Conservation (phyloP, 1,140 invertebrate genomes). For the Eueides isabella region DNA sequence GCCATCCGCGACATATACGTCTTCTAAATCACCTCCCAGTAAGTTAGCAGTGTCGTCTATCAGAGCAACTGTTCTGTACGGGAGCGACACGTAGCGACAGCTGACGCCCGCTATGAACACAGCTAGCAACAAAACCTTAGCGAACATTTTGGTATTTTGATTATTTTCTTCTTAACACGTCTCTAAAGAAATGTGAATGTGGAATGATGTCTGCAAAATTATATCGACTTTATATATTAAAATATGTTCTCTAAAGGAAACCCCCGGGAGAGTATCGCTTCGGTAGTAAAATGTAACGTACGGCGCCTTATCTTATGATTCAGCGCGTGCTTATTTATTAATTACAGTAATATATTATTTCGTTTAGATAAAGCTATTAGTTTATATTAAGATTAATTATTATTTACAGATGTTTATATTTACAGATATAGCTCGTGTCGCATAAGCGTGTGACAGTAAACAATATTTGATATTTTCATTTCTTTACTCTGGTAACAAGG, state of each 20-base stretch:
- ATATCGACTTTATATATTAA: conserved; percentile 7
- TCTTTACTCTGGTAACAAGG: too few relatives aligned
- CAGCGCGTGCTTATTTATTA: background rate
- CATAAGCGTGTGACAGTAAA: too few relatives aligned
- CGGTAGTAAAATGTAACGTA: background rate
- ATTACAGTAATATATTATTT: background rate
- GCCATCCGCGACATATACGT: too few relatives aligned
- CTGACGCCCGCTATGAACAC: conserved; percentile 29
- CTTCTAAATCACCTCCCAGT: conserved; percentile 24
- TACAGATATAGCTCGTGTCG: too few relatives aligned
- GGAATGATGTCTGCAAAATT: conserved; percentile 23
- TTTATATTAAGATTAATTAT: background rate
- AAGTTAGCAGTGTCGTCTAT: conserved; percentile 18
- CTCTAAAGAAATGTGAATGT: background rate
- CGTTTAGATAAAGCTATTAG: background rate
- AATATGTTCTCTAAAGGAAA: background rate
- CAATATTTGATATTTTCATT: too few relatives aligned
- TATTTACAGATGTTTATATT: background rate
- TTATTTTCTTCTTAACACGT: background rate
- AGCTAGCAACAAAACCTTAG: conserved; percentile 29
- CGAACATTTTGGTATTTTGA: conserved; percentile 23
- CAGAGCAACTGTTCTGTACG: conserved; percentile 15
- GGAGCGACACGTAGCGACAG: conserved; percentile 5
- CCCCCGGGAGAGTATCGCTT: background rate
- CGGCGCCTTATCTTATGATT: background rate